phyloP scores from a whole-genome alignment of 2,797 vertebrate genomes.

The Crypturellus tataupa region DNA sequence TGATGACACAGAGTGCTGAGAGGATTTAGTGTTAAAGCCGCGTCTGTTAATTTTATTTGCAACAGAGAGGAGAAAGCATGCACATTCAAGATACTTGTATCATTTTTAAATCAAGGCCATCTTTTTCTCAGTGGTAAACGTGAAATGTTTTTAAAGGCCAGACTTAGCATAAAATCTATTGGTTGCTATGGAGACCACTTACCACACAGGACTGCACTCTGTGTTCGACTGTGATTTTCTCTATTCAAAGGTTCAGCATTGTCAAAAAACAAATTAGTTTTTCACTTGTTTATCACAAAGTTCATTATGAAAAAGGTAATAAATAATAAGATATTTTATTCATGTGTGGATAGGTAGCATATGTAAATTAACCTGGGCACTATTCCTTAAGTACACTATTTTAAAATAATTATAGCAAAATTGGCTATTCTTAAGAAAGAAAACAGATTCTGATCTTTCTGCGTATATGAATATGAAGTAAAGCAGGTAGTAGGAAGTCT shows the following conservation, averaged over 20 bases:
- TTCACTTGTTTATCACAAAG: constrained; percentile 84
- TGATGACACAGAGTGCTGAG: constrained; percentile 61
- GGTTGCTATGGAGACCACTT: constrained; percentile 89
- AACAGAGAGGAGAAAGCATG: constrained; percentile 75
- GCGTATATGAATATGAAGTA: constrained; percentile 78
- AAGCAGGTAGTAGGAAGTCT: constrained; percentile 80
- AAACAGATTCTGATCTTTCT: constrained; percentile 79
- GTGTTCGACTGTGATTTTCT: constrained; percentile 85
- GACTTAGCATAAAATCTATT: constrained; percentile 90
- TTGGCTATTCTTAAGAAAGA: constrained; percentile 82
- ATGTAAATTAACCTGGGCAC: constrained; percentile 63
- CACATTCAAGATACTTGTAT: constrained; percentile 82
- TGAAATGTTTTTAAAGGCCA: constrained; percentile 90
- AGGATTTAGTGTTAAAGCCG: constrained; percentile 66
- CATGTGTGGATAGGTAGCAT: constrained; percentile 24
- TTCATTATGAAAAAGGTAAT: constrained; percentile 81
- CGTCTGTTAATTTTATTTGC: constrained; percentile 83
- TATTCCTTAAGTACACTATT: constrained; percentile 66
- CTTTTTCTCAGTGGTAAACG: constrained; percentile 87
- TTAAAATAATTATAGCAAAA: constrained; percentile 81
- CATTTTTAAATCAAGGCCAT: constrained; percentile 88
- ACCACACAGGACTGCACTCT: constrained; percentile 85
- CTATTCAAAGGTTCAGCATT: constrained; percentile 86
- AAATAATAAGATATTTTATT: constrained; percentile 75
- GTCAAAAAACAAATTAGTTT: constrained; percentile 86